These are phyloP conservation scores for Serinus canaria DNA, from an alignment of 2,113 vertebrate species.

Conservation along the genomic window DNA sequence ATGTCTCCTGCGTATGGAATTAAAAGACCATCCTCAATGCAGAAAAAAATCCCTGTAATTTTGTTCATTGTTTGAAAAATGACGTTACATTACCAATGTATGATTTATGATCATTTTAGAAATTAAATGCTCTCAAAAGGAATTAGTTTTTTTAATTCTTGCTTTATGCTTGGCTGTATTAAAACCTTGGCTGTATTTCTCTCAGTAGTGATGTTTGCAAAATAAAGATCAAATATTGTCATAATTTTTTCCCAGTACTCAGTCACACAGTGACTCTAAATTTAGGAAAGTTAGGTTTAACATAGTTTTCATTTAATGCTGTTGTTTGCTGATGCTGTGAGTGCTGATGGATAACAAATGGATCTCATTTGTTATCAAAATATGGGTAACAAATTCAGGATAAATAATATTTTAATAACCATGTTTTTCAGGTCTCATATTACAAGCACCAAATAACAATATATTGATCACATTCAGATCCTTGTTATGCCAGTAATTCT, in stretches of 20 bases:
- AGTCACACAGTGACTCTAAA: neutral
- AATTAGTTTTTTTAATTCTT: neutral
- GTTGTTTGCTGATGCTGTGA: neutral
- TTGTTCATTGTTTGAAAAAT: slow-evolving; percentile 21
- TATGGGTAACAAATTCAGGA: neutral
- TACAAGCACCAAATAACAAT: neutral
- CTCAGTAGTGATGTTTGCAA: neutral
- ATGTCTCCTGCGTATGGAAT: neutral
- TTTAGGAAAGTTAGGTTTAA: neutral
- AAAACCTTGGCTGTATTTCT: neutral
- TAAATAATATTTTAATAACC: neutral
- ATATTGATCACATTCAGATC: neutral
- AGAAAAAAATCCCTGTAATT: neutral
- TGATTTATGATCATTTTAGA: neutral
- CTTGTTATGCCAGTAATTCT: neutral
- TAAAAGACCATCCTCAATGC: neutral
- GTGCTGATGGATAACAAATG: neutral
- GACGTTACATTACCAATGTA: neutral
- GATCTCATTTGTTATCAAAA: too few species aligned
- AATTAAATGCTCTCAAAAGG: neutral
- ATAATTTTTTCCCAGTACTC: neutral
- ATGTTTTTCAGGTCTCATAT: neutral
- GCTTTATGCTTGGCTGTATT: neutral
- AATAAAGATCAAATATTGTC: neutral
- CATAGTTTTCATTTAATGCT: neutral